Percentiles rank a stretch among this genome's conserved stretches.
Conservation (phyloP, 2,113 vertebrate genomes). For the Trematocara marginatum region DNA sequence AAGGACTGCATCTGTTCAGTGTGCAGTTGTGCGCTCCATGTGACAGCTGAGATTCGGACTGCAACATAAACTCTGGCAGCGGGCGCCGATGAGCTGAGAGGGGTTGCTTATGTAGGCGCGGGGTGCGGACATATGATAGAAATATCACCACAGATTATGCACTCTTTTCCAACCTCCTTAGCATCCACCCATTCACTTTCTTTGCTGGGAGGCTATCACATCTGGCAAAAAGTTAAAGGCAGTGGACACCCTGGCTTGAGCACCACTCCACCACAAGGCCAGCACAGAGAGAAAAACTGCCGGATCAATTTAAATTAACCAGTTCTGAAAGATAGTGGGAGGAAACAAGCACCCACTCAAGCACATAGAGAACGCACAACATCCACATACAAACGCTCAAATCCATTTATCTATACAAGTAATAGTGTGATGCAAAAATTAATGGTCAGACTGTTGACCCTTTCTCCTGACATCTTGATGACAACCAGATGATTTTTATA, state of each 20-base stretch:
- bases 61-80: constrained; percentile 6
- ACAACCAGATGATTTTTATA: neutral
- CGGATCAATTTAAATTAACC: neutral
- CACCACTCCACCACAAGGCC: neutral
- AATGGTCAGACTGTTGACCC: neutral
- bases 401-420: neutral
- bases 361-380: neutral
- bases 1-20: constrained; percentile 33
- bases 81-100: neutral
- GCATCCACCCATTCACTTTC: neutral
- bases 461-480: neutral
- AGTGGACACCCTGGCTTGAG: neutral
- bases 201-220: neutral
- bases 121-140: neutral
- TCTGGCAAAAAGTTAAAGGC: neutral
- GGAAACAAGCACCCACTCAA: neutral
- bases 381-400: neutral
- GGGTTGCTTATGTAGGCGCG: neutral
- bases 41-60: constrained; percentile 22
- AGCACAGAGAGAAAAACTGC: neutral
- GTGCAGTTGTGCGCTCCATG: constrained; percentile 37
- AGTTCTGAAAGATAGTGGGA: neutral
- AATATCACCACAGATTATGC: neutral
- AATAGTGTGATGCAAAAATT: neutral
- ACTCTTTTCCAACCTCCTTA: neutral